phyloP scores from a whole-genome alignment of 2,888 invertebrate genomes.

The Euzophera pinguis region DNA sequence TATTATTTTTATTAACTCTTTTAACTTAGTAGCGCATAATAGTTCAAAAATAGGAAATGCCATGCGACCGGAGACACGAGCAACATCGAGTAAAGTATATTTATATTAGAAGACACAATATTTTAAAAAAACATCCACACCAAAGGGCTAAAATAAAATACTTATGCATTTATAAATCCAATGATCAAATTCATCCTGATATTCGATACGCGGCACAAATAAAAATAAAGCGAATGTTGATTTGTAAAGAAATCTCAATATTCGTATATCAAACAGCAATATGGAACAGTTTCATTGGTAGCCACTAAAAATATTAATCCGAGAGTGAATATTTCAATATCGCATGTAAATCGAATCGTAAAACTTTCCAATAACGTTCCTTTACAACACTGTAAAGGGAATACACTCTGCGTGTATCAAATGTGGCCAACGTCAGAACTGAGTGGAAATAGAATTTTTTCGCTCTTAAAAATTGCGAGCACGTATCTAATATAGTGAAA shows the following conservation, averaged over 20 bases:
- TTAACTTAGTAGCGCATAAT: too few relatives aligned
- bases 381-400: slow-evolving; percentile 68
- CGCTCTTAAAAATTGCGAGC: slow-evolving; percentile 79
- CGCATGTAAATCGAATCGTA: slow-evolving; percentile 61
- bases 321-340: slow-evolving; percentile 63
- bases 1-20: too few relatives aligned
- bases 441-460: slow-evolving; percentile 76
- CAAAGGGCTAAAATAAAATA: too few relatives aligned
- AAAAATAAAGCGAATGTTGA: not conserved
- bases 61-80: too few relatives aligned
- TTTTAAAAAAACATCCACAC: too few relatives aligned
- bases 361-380: slow-evolving; percentile 65
- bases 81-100: too few relatives aligned
- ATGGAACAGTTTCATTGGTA: slow-evolving; percentile 17
- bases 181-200: too few relatives aligned
- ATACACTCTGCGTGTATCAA: slow-evolving; percentile 66
- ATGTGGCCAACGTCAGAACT: slow-evolving; percentile 64
- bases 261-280: slow-evolving; percentile 13
- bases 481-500: slow-evolving; percentile 82
- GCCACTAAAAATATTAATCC: slow-evolving; percentile 49
- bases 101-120: too few relatives aligned
- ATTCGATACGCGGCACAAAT: not conserved
- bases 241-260: not conserved
- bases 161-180: too few relatives aligned
- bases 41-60: too few relatives aligned